Evolutionary conservation across 2,797 vertebrate species (phyloP).

Genomic region (Serranus cabrilla): DNA sequence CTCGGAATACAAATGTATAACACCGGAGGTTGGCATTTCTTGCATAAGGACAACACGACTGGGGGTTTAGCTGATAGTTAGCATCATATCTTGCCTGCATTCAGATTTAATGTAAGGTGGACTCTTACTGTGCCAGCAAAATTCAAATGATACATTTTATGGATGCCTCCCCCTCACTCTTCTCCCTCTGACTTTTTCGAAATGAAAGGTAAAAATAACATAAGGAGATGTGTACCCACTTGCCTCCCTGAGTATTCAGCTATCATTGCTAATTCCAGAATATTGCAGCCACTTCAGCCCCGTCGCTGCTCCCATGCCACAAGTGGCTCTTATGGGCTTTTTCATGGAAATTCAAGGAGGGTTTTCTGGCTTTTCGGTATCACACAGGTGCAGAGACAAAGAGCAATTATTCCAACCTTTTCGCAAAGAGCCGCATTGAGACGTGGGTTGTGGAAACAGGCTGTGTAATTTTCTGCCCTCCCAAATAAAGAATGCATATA

Average conservation of each 20-base stretch:
- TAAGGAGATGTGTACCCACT: conserved; percentile 77
- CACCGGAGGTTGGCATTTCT: conserved; percentile 10
- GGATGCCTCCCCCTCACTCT: conserved; percentile 24
- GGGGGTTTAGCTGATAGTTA: neutral
- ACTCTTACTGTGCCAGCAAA: neutral
- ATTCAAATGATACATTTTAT: conserved; percentile 27
- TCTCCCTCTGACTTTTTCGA: conserved; percentile 53
- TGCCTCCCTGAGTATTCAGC: conserved; percentile 66
- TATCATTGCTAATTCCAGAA: conserved; percentile 75
- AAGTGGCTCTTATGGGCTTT: conserved; percentile 76
- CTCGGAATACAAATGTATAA: conserved; percentile 7
- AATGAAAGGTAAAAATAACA: conserved; percentile 81
- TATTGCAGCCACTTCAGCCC: conserved; percentile 77
- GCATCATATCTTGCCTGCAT: neutral
- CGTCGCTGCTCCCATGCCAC: conserved; percentile 55
- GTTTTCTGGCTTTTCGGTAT: conserved; percentile 64
- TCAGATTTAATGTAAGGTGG: neutral
- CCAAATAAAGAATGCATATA: conserved; percentile 57
- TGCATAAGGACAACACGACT: neutral
- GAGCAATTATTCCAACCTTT: conserved; percentile 73
- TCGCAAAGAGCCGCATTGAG: conserved; percentile 56
- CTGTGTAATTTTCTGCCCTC: conserved; percentile 55
- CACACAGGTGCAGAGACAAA: conserved; percentile 78
- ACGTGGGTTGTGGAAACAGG: conserved; percentile 64
- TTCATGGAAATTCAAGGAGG: conserved; percentile 77